Evolutionary conservation across 2,113 vertebrate genomes (phyloP).

Genomic region (Ammodytes dubius): DNA sequence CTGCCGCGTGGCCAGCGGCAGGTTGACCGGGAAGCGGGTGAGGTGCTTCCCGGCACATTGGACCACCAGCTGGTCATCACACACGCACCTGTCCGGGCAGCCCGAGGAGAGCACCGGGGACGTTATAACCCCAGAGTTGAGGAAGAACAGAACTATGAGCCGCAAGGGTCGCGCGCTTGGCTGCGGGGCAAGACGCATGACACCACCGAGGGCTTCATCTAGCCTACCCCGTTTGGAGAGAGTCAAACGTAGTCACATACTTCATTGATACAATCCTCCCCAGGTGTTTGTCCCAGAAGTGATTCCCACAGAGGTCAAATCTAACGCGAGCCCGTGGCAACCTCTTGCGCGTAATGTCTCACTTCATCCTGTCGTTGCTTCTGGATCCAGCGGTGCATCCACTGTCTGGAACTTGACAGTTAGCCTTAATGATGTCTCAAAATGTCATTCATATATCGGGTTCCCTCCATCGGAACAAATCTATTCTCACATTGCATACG

Average conservation of each 20-base stretch:
- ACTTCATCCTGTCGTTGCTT: conserved; percentile 63
- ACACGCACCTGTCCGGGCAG: conserved; percentile 89
- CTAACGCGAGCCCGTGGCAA: conserved; percentile 42
- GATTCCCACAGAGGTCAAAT: conserved; percentile 57
- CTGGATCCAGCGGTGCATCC: conserved; percentile 54
- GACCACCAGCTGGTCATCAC: conserved; percentile 90
- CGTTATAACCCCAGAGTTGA: conserved; percentile 55
- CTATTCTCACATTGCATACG: conserved; percentile 5
- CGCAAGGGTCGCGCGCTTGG: conserved; percentile 79
- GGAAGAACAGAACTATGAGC: conserved; percentile 69
- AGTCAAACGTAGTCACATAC: conserved; percentile 73
- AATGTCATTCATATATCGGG: conserved; percentile 22
- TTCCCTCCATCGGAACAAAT: conserved; percentile 7
- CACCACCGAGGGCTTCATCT: conserved; percentile 82
- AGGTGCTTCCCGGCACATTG: conserved; percentile 88
- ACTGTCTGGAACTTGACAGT: conserved; percentile 26
- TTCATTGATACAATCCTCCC: conserved; percentile 75
- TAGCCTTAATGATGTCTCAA: conserved; percentile 22
- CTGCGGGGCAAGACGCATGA: conserved; percentile 84
- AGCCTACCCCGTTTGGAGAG: conserved; percentile 77
- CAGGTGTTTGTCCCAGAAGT: conserved; percentile 49
- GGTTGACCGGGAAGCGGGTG: conserved; percentile 85
- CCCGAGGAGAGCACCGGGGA: conserved; percentile 72
- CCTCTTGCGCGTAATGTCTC: conserved; percentile 67
- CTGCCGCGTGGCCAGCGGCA: conserved; percentile 91